These are phyloP conservation scores for Arnoldichthys spilopterus DNA, from an alignment of 2,797 vertebrate species.

Conservation along the genomic window DNA sequence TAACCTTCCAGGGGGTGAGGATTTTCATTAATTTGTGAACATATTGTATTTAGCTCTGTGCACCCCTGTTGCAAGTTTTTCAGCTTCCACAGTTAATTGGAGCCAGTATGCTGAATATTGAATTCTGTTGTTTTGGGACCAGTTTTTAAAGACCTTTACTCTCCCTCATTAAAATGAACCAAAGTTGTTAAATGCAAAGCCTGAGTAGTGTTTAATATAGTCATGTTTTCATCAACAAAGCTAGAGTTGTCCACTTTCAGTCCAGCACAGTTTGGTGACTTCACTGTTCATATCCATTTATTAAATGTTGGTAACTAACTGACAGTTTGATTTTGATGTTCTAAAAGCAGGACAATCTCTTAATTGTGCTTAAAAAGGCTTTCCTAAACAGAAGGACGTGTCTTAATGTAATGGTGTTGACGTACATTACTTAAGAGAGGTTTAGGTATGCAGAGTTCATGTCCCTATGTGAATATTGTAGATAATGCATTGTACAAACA, in stretches of 20 bases:
- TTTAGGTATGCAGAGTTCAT: not conserved
- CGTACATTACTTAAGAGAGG: not conserved
- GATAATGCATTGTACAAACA: not conserved
- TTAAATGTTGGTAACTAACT: not conserved
- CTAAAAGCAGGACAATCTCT: not conserved
- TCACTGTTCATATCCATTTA: not conserved
- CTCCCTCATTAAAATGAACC: not conserved
- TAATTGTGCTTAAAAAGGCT: not conserved
- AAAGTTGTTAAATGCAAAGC: not conserved
- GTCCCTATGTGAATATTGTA: not conserved
- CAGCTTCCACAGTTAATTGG: not conserved
- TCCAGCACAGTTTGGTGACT: not conserved
- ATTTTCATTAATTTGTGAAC: constrained; percentile 42
- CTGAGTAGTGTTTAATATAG: not conserved
- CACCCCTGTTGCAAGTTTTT: not conserved
- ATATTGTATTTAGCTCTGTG: not conserved
- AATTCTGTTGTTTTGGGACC: not conserved
- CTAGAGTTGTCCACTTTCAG: not conserved
- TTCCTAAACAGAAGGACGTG: not conserved
- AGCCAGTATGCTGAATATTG: not conserved
- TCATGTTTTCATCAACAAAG: not conserved
- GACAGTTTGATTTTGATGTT: too few species aligned
- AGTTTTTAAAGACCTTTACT: too few species aligned
- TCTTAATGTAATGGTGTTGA: not conserved
- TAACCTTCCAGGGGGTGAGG: constrained; percentile 79